Conservation (phyloP, 2,797 vertebrate genomes). For the Pitangus sulphuratus region DNA sequence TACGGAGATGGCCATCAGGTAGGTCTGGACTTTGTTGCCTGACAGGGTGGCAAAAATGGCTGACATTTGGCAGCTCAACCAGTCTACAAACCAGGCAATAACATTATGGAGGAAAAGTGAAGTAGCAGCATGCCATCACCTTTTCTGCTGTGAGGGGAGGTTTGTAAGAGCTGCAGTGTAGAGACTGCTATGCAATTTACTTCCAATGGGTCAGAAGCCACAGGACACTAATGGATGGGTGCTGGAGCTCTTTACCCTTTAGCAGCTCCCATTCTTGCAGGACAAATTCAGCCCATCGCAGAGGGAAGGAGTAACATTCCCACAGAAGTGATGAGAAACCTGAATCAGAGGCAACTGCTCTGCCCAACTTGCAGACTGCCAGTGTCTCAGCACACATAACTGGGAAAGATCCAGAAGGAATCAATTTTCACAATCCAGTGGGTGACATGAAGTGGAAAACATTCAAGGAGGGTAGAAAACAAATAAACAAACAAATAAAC, state of each 20-base stretch:
- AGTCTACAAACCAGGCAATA: background rate
- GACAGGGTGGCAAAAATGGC: background rate
- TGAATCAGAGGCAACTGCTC: background rate
- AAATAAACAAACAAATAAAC: slow-evolving; percentile 66
- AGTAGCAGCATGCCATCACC: background rate
- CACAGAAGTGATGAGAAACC: background rate
- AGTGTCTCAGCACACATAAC: background rate
- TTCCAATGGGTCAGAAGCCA: background rate
- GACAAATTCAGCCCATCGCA: background rate
- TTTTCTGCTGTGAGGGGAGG: background rate
- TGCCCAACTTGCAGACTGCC: background rate
- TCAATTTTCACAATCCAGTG: slow-evolving; percentile 59
- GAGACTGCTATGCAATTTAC: background rate
- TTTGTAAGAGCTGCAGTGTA: background rate
- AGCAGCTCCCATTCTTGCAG: background rate
- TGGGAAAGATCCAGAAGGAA: slow-evolving; percentile 64
- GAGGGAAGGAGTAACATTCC: background rate
- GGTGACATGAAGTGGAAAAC: slow-evolving; percentile 69
- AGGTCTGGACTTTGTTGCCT: background rate
- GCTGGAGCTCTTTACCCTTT: background rate
- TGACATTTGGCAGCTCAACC: background rate
- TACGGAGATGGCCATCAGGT: background rate
- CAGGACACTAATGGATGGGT: background rate
- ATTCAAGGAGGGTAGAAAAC: slow-evolving; percentile 64
- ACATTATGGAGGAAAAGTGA: background rate